Conservation (phyloP, 1,140 invertebrate genomes). For the Sinella curviseta region DNA sequence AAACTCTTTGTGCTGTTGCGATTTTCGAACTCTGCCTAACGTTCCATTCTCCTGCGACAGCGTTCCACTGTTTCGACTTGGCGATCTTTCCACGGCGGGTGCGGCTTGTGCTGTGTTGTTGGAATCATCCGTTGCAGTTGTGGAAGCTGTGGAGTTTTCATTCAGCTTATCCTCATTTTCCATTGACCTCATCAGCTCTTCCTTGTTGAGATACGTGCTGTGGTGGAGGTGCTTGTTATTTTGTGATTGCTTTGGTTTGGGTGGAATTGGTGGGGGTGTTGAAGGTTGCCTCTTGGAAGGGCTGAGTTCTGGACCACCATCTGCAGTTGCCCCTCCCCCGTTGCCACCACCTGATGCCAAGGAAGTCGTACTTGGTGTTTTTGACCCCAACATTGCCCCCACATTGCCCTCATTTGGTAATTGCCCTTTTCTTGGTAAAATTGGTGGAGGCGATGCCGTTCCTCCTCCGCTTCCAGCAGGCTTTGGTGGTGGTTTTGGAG, state of each 20-base stretch:
- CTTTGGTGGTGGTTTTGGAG: slow-evolving; percentile 32
- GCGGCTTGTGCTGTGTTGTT: background rate
- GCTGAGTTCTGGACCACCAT: background rate
- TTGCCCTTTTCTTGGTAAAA: slow-evolving; percentile 33
- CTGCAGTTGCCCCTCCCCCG: background rate
- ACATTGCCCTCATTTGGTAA: background rate
- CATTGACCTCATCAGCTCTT: slow-evolving; percentile 16
- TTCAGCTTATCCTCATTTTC: background rate
- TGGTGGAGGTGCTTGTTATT: background rate
- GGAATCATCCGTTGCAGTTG: background rate
- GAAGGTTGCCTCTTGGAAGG: background rate
- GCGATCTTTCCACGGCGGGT: background rate
- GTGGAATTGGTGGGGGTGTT: slow-evolving; percentile 43
- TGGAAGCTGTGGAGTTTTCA: background rate
- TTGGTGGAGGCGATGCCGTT: slow-evolving; percentile 29
- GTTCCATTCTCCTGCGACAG: background rate
- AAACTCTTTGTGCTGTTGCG: slow-evolving; percentile 4
- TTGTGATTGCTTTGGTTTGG: slow-evolving; percentile 37
- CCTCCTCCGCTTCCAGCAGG: background rate
- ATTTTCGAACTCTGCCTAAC: background rate
- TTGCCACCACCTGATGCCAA: background rate
- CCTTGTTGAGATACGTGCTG: slow-evolving; percentile 32
- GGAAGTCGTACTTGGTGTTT: slow-evolving; percentile 16
- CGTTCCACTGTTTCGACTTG: background rate
- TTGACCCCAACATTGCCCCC: background rate